Percentiles rank a stretch among this genome's conserved stretches.
phyloP scores from a whole-genome alignment of 2,797 vertebrate genomes.

The Perdix hodgsoniae region DNA sequence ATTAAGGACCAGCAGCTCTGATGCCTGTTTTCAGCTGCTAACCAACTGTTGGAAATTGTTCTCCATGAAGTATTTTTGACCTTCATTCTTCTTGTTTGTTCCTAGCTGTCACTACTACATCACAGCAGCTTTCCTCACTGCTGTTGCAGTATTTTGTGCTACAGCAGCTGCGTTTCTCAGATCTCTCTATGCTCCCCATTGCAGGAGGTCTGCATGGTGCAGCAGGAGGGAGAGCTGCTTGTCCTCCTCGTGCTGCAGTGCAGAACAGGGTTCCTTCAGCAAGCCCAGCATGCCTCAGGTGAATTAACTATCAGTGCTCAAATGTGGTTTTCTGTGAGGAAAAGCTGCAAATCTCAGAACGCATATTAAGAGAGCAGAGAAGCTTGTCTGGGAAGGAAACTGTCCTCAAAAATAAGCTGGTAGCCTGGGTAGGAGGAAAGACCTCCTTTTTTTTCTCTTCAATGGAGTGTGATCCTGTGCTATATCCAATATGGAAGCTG shows the following conservation, averaged over 20 bases:
- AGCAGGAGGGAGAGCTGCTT: not conserved
- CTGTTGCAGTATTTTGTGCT: not conserved
- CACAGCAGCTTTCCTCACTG: not conserved
- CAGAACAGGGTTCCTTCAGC: not conserved
- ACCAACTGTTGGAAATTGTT: not conserved
- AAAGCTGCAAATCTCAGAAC: not conserved
- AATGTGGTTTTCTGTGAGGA: not conserved
- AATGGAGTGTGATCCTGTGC: not conserved
- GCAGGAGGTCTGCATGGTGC: not conserved
- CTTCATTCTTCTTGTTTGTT: not conserved
- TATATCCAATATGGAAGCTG: not conserved
- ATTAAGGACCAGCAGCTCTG: not conserved
- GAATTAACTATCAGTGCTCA: fast-evolving
- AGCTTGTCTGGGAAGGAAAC: not conserved
- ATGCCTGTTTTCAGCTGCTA: not conserved
- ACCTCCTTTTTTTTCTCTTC: not conserved
- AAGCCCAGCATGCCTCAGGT: not conserved
- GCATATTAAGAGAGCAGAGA: not conserved
- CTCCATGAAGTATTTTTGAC: not conserved
- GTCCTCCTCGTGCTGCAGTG: fast-evolving
- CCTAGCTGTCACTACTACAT: not conserved
- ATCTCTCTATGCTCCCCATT: fast-evolving
- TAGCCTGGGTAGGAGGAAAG: not conserved
- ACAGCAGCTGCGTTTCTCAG: not conserved
- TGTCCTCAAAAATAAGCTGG: not conserved